Percentiles rank a stretch among this genome's conserved stretches.
phyloP scores from a whole-genome alignment of 30 jellyfish, hydroid and myxozoan species.

The Turritopsis rubra region DNA sequence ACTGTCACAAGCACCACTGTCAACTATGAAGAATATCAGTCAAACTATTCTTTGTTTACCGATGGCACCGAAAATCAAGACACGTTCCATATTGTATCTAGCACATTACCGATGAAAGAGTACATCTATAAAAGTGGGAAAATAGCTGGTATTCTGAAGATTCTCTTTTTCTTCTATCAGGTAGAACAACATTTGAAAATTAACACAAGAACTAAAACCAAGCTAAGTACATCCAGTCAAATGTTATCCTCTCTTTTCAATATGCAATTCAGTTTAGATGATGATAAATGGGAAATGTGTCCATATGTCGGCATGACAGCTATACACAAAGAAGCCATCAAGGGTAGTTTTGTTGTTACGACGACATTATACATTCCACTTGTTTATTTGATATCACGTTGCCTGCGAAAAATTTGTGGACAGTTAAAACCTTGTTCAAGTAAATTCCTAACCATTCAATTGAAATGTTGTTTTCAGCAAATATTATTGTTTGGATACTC shows the following conservation, averaged over 20 bases:
- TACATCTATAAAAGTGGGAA: background rate
- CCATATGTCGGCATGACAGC: background rate
- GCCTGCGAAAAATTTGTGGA: background rate
- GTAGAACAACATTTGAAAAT: background rate
- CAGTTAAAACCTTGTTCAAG: background rate
- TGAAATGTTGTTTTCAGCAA: background rate
- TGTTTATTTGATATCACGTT: background rate
- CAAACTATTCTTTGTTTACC: background rate
- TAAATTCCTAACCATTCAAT: background rate
- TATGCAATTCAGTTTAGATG: background rate
- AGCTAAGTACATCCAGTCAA: background rate
- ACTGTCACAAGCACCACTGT: background rate
- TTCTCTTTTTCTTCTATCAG: background rate
- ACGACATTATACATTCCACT: background rate
- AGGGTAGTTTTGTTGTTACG: background rate
- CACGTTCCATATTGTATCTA: background rate
- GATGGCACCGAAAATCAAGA: background rate
- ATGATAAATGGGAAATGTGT: background rate
- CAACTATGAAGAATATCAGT: background rate
- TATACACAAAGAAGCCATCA: background rate
- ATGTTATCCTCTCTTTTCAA: background rate
- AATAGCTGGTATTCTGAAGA: background rate
- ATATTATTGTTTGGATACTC: slow-evolving; percentile 15
- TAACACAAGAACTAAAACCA: background rate
- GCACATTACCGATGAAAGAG: background rate